Base-by-base conservation (phyloP, 2,797 vertebrate genomes). In the Gallinago stenura region DNA sequence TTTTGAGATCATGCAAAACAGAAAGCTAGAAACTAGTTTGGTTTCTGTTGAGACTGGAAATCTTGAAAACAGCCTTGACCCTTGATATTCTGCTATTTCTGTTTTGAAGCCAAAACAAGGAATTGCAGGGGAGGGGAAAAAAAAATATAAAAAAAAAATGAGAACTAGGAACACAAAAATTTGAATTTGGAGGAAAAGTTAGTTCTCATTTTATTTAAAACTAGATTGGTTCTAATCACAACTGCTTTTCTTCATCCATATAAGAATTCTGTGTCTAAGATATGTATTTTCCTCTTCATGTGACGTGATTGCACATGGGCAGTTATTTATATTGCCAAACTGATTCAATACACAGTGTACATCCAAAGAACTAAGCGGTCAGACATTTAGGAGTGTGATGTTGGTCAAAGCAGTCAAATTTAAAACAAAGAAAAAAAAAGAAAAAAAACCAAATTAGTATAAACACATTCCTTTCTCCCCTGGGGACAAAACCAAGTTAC, bases 301-400 rank as follows among this genome's bases (percentile, higher is more conserved):
- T 83, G 64, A 86, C 25, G 35, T 31, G 72, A 90, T 64, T 91
- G 17, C 33, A 50, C 39, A 33, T 22, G 75, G 15, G 41, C 65
- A 90, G 43, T 45, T 79, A 90, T 93, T 97, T 85, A 35, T 95
- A 70, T 90, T 96, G 89, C 58, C 62, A 65, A 94, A 73, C 41
- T 17, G 51, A 91, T 84, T 69, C 76, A 96, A 93, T 84, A 37
- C 35, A 68, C 35, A 60, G 39, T 85, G 73, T 15, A 17, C 10
- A 88, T 85, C 31, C 83, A 83, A 94, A 96, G 50, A 86, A 93
- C 25, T 39, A 64, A 81, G 16, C 0, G 0, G 10, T 86, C 72
- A 93, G 62, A 81, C 24, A 39, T 71, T 66, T 62, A 69, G 39
- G n/a, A 79, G 39, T 75, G 33, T 65, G 61, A 87, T 53, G n/a